Evolutionary conservation across 1,140 invertebrate genomes (phyloP).

Genomic region (Venturia canescens): DNA sequence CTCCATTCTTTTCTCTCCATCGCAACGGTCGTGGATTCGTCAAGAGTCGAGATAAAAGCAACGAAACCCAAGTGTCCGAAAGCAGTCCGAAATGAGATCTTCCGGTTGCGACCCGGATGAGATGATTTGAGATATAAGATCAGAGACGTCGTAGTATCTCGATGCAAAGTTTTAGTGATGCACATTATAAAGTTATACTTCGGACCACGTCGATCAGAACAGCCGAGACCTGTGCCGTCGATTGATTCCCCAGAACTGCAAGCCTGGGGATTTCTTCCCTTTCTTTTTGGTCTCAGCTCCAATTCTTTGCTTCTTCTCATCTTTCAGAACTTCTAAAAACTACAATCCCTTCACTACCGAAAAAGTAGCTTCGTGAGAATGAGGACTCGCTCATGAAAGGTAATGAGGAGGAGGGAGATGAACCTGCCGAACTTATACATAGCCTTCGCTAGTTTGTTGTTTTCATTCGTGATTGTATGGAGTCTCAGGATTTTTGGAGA

Average conservation of each 20-base stretch:
- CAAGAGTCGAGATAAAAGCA: no score
- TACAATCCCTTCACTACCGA: background rate
- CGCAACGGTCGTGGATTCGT: no score
- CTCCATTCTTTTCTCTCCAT: no score
- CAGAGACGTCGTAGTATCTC: no score
- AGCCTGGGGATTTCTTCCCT: constrained; percentile 17
- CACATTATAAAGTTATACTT: constrained; percentile 15
- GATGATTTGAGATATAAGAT: no score
- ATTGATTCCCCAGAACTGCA: constrained; percentile 32
- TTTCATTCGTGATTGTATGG: constrained; percentile 31
- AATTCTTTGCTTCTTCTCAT: background rate
- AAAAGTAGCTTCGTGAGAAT: constrained; percentile 39
- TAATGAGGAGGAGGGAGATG: constrained; percentile 42
- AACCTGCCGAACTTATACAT: background rate
- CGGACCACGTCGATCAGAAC: background rate
- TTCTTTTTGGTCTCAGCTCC: constrained; percentile 9
- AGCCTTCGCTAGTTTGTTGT: background rate
- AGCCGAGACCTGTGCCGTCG: constrained; percentile 29
- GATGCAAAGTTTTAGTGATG: no score
- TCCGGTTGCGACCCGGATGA: no score
- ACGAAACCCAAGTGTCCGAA: no score
- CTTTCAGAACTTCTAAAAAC: constrained; percentile 7
- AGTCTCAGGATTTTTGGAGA: constrained; percentile 47
- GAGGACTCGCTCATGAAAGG: constrained; percentile 51
- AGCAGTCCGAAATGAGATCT: no score